Evolutionary conservation across 1,140 invertebrate species (phyloP), one percentile per base, ranked within the genome.

Genomic region (Zaprionus capensis): DNA sequence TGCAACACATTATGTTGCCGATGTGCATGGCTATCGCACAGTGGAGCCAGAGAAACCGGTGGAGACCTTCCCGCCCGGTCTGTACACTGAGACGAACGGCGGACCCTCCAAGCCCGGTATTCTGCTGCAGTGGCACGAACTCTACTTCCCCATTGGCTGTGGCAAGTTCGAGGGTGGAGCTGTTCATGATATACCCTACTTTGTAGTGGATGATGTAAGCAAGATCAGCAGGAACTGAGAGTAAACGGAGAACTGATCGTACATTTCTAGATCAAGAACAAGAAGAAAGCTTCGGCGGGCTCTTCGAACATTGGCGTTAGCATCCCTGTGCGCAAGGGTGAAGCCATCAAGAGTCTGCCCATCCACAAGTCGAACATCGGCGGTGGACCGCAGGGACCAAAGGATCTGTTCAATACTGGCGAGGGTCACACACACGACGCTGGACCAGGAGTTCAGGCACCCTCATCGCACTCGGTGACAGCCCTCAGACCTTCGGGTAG

Each of bases 1-100:
- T 46, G 95, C 95, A 34, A 96, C 96, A 28, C 96, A 96, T 92
- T 97, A 97, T 80, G 93, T 97, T 2, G 96, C 96, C 61, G 96
- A 97, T 92, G 94, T 95, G 51, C 96, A 96, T 94, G 96, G 96
- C 44, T 97, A 96, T 88, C 92, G 96, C 74, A 94, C 96, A 0
- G 94, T 97, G 0, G 94, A 94, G 74, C 95, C 96, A 0, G 94
- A 95, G 38, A 94, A 96, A 69, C 93, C 95, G 0, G 94, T 96
- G 14, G 96, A 96, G 92, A 91, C 96, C 2, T 96, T 95, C 82
- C 94, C 95, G 31, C 82, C 82, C 2, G 70, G 84, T 74, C 65
- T 82, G 57, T 90, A 82, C 41, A 77, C 74, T 26, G 76, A 82
- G 55, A 81, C 80, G 46, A 80, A 81, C 17, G 90, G 93, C 41